Evolutionary conservation across 2,113 vertebrate genomes (phyloP).

Genomic region (Taxidea taxus): DNA sequence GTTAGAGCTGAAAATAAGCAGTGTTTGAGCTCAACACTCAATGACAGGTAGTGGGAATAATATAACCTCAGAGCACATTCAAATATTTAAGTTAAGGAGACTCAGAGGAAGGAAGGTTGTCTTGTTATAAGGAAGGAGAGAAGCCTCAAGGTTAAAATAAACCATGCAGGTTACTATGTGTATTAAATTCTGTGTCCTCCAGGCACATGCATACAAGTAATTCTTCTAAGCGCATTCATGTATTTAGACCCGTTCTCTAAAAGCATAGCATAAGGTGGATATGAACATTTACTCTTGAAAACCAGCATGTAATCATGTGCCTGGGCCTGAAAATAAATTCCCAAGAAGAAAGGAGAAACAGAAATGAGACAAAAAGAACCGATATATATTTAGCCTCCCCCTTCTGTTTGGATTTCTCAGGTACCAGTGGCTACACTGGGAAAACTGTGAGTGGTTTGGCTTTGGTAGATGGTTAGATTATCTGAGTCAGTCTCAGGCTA

Average conservation of each 20-base stretch:
- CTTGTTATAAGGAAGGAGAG: neutral
- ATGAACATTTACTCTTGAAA: slow-evolving; percentile 24
- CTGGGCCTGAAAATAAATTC: slow-evolving; percentile 42
- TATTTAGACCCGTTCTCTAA: neutral
- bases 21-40: slow-evolving; percentile 38
- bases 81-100: slow-evolving; percentile 47
- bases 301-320: neutral
- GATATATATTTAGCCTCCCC: neutral
- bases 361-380: slow-evolving; percentile 4
- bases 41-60: slow-evolving; percentile 25
- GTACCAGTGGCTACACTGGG: neutral
- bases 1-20: slow-evolving; percentile 57
- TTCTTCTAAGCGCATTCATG: neutral
- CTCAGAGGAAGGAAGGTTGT: neutral
- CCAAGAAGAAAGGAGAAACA: neutral
- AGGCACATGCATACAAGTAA: neutral
- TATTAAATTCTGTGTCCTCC: neutral
- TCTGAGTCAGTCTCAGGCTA: neutral
- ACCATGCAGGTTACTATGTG: neutral
- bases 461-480: neutral
- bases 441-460: neutral
- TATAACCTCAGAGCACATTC: slow-evolving; percentile 14
- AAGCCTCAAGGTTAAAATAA: slow-evolving; percentile 49
- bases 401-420: slow-evolving; percentile 22
- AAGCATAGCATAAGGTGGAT: neutral